Evolutionary conservation across 30 jellyfish, hydroid and myxozoan species (phyloP).

Genomic region (Aurelia sp.): DNA sequence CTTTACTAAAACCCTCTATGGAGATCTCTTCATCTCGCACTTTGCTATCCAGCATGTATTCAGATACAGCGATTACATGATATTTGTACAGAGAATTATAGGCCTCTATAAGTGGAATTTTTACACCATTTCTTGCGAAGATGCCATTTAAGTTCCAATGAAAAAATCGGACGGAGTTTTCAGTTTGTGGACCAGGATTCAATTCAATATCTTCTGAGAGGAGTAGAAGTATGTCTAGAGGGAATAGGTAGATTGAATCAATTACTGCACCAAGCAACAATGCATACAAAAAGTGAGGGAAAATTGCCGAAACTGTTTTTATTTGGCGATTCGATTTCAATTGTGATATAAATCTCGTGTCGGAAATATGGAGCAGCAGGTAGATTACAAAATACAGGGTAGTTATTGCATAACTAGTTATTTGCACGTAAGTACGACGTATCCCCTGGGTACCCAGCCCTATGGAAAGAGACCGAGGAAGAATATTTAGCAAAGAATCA

Average conservation of each 20-base stretch:
- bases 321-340: slow-evolving; percentile 4
- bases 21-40: slow-evolving; percentile 46
- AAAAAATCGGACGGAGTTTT: too few relatives aligned
- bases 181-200: too few relatives aligned
- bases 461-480: not conserved
- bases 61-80: slow-evolving; percentile 30
- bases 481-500: not conserved
- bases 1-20: slow-evolving; percentile 55
- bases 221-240: too few relatives aligned
- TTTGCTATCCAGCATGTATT: slow-evolving; percentile 30
- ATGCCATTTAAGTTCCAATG: slow-evolving; percentile 17
- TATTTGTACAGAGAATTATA: slow-evolving; percentile 28
- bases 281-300: slow-evolving; percentile 14
- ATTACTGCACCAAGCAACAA: not conserved
- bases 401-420: too few relatives aligned
- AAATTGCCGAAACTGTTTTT: slow-evolving; percentile 4
- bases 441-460: too few relatives aligned
- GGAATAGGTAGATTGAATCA: too few relatives aligned
- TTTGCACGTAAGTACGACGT: too few relatives aligned
- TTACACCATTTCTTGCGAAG: slow-evolving; percentile 39
- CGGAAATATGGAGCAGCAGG: too few relatives aligned
- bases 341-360: not conserved
- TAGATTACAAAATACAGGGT: too few relatives aligned
- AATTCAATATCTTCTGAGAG: too few relatives aligned
- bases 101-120: slow-evolving; percentile 28